phyloP scores from a whole-genome alignment of 2,888 invertebrate genomes.

The Trissolcus brochymenae region DNA sequence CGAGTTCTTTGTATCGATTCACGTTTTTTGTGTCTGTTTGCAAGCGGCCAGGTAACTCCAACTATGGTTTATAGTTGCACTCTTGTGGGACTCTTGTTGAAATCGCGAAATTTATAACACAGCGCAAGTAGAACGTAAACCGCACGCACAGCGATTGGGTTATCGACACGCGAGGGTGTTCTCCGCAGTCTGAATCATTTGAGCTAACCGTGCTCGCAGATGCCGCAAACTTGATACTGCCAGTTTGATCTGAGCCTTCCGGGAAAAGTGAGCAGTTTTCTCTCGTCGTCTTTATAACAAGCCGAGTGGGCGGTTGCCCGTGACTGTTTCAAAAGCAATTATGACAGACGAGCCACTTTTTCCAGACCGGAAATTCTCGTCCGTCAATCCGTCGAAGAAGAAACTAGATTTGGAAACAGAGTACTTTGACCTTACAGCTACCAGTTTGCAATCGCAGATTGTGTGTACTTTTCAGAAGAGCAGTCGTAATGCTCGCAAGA shows the following conservation, averaged over 20 bases:
- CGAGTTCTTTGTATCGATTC: conserved; percentile 1
- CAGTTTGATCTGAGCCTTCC: neutral
- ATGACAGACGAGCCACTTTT: no score
- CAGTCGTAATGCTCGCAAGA: no score
- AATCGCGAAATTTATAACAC: conserved; percentile 47
- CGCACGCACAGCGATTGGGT: conserved; percentile 34
- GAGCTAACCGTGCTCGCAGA: neutral
- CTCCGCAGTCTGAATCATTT: conserved; percentile 20
- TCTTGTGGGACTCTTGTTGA: conserved; percentile 23
- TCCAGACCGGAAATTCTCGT: no score
- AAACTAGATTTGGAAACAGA: no score
- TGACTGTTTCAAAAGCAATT: no score
- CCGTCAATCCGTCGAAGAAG: no score
- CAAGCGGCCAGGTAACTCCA: no score
- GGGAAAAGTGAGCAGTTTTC: neutral
- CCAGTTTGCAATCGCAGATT: no score
- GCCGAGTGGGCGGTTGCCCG: no score
- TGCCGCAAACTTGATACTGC: conserved; percentile 25
- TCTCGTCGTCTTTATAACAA: neutral
- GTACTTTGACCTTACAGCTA: no score
- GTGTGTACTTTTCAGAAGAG: no score
- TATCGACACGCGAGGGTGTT: conserved; percentile 47
- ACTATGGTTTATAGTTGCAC: neutral
- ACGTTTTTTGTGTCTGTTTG: conserved; percentile 8
- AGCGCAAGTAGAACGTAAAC: conserved; percentile 41